These are phyloP conservation scores for Dysmachus trigonus DNA, from an alignment of 2,888 invertebrate genomes.

Conservation along the genomic window DNA sequence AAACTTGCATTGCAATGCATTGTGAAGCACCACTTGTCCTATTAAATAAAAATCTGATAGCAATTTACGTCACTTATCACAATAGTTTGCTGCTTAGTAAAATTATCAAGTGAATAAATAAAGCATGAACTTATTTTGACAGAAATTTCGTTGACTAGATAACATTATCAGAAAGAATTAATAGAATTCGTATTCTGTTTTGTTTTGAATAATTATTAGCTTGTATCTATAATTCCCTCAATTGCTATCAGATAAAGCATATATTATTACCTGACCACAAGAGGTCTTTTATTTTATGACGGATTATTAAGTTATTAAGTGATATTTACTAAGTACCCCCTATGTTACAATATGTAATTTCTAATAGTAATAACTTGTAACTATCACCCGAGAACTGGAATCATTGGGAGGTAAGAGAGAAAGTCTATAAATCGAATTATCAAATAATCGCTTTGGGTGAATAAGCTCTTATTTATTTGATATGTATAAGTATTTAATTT, in stretches of 20 bases:
- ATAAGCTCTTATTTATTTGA: neutral
- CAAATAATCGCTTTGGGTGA: neutral
- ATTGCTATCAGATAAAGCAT: neutral
- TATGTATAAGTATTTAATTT: neutral
- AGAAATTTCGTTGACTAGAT: neutral
- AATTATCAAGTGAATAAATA: neutral
- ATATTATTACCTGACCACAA: neutral
- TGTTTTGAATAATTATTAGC: neutral
- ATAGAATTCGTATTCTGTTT: neutral
- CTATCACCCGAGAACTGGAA: neutral
- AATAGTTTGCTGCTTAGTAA: neutral
- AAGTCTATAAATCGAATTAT: neutral
- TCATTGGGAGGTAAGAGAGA: neutral
- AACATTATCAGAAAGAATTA: neutral
- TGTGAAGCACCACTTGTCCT: neutral
- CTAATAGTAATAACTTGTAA: neutral
- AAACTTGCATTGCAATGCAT: neutral
- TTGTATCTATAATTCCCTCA: neutral
- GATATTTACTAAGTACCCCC: neutral
- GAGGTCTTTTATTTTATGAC: neutral
- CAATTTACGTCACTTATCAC: neutral
- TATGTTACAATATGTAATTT: neutral
- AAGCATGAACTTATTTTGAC: neutral
- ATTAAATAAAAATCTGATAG: neutral
- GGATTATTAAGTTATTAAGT: neutral